These are phyloP conservation scores for human (Homo sapiens) DNA, from an alignment of 2,113 vertebrate genomes.

Conservation along the genomic window GRCh38 chr1:4024501-4025000, in stretches of 20 bases:
- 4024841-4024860: too few species aligned
- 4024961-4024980: too few species aligned
- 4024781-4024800: too few species aligned
- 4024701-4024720: background rate
- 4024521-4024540: background rate
- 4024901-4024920: too few species aligned
- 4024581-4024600: background rate
- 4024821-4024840: rapidly evolving
- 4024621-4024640: rapidly evolving
- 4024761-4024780: background rate
- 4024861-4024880: too few species aligned
- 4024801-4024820: background rate
- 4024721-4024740: rapidly evolving
- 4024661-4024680: background rate
- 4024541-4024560: background rate
- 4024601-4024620: too few species aligned
- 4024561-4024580: background rate
- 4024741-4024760: rapidly evolving
- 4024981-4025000: background rate
- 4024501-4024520: background rate
- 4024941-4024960: background rate
- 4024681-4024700: background rate
- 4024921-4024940: rapidly evolving
- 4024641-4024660: background rate
- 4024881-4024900: background rate